These are phyloP conservation scores for Tetranychus cinnabarinus DNA, from an alignment of 1,140 invertebrate species.

Conservation along the genomic window DNA sequence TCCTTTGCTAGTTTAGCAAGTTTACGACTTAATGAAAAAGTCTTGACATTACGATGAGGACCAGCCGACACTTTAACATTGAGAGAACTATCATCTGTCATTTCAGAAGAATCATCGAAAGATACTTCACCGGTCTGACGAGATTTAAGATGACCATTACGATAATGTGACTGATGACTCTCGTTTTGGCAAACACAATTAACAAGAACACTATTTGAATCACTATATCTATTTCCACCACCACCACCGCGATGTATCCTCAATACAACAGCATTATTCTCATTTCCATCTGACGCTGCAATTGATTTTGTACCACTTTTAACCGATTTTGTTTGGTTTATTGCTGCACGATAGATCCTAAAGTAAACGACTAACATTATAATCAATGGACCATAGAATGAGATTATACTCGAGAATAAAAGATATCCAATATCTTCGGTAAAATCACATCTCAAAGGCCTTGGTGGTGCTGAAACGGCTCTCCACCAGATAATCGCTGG, in stretches of 20 bases:
- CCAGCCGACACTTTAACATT: neutral
- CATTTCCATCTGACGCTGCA: neutral
- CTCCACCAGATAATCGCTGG: slow-evolving; percentile 87
- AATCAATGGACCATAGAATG: slow-evolving; percentile 85
- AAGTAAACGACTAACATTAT: slow-evolving; percentile 98
- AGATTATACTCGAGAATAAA: slow-evolving; percentile 82
- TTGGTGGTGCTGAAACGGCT: slow-evolving; percentile 31
- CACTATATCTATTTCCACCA: neutral
- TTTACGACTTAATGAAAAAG: slow-evolving; percentile 59
- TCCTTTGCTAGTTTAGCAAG: slow-evolving; percentile 46
- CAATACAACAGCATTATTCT: slow-evolving; percentile 29
- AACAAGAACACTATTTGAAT: no score
- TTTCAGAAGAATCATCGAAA: neutral
- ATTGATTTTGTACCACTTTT: slow-evolving; percentile 39
- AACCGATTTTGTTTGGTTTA: slow-evolving; percentile 68
- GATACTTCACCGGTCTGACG: neutral
- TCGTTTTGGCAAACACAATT: no score
- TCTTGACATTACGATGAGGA: neutral
- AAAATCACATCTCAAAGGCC: slow-evolving; percentile 44
- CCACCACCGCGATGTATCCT: slow-evolving; percentile 51
- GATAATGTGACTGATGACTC: neutral
- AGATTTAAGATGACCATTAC: neutral
- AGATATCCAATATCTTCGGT: slow-evolving; percentile 73
- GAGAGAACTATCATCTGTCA: neutral
- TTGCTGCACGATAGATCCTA: slow-evolving; percentile 76